Percentiles rank a stretch among this genome's conserved stretches.
Conservation (phyloP, 2,888 invertebrate species). For the Lithophane semibrunnea region DNA sequence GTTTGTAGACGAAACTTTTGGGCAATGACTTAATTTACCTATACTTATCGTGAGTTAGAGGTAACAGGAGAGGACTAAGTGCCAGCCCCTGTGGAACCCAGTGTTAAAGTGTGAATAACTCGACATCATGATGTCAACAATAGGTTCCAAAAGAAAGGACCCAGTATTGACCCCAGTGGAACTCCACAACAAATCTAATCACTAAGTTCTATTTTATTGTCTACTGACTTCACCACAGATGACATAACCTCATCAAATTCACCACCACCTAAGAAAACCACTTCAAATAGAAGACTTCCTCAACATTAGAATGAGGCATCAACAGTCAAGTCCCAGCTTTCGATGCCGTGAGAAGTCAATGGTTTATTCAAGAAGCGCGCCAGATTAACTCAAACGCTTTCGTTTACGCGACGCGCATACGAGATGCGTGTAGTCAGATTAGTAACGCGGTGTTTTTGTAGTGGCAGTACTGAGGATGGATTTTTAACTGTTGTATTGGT, state of each 20-base stretch:
- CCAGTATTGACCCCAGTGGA: not conserved
- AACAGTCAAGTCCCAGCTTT: slow-evolving; percentile 49
- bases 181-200: not conserved
- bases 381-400: slow-evolving; percentile 64
- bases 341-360: slow-evolving; percentile 60
- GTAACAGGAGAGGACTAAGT: not conserved
- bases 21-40: not conserved
- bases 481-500: slow-evolving; percentile 2
- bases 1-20: not conserved
- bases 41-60: not conserved
- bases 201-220: not conserved
- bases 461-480: slow-evolving; percentile 13
- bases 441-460: slow-evolving; percentile 48
- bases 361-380: slow-evolving; percentile 64
- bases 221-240: slow-evolving; percentile 11
- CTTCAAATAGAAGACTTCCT: slow-evolving; percentile 32
- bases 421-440: slow-evolving; percentile 46
- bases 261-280: slow-evolving; percentile 3
- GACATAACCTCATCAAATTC: slow-evolving; percentile 26
- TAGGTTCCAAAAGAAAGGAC: not conserved
- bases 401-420: slow-evolving; percentile 60
- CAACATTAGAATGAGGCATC: slow-evolving; percentile 22
- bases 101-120: not conserved
- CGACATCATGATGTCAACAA: not conserved
- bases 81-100: not conserved